phyloP scores from a whole-genome alignment of 2,888 invertebrate genomes.

The Caenorhabditis imperialis region DNA sequence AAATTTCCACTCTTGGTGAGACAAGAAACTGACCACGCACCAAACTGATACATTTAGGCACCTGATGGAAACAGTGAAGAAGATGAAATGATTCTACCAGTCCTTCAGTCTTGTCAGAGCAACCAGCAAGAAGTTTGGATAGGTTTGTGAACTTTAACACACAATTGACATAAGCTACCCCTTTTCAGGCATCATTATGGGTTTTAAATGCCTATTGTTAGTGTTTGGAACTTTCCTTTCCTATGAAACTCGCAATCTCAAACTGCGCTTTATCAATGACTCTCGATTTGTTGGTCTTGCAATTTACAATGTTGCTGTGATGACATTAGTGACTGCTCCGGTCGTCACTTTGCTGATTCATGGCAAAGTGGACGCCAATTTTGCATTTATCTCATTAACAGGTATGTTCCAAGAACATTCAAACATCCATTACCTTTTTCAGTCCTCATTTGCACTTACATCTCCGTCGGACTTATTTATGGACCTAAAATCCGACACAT shows the following conservation, averaged over 20 bases:
- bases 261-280: slow-evolving; percentile 95
- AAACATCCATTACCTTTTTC: slow-evolving; percentile 11
- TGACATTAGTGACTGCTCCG: slow-evolving; percentile 97
- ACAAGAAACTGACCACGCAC: background rate
- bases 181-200: slow-evolving; percentile 89
- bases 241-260: slow-evolving; percentile 97
- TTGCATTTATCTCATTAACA: slow-evolving; percentile 92
- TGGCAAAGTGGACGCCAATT: slow-evolving; percentile 96
- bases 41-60: slow-evolving; percentile 51
- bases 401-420: too few relatives aligned
- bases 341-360: slow-evolving; percentile 93
- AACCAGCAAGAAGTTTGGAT: slow-evolving; percentile 94
- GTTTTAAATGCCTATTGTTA: slow-evolving; percentile 95
- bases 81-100: slow-evolving; percentile 93
- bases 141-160: slow-evolving; percentile 81
- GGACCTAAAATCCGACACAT: slow-evolving; percentile 94
- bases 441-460: slow-evolving; percentile 96
- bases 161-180: slow-evolving; percentile 3
- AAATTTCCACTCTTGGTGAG: slow-evolving; percentile 87
- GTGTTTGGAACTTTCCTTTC: slow-evolving; percentile 97
- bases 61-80: slow-evolving; percentile 86
- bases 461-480: slow-evolving; percentile 98
- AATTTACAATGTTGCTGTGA: slow-evolving; percentile 98
- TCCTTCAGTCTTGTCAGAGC: slow-evolving; percentile 96
- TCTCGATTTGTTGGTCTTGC: slow-evolving; percentile 98